Base-by-base conservation (phyloP, 2,888 invertebrate species). In the Catocala fraxini region DNA sequence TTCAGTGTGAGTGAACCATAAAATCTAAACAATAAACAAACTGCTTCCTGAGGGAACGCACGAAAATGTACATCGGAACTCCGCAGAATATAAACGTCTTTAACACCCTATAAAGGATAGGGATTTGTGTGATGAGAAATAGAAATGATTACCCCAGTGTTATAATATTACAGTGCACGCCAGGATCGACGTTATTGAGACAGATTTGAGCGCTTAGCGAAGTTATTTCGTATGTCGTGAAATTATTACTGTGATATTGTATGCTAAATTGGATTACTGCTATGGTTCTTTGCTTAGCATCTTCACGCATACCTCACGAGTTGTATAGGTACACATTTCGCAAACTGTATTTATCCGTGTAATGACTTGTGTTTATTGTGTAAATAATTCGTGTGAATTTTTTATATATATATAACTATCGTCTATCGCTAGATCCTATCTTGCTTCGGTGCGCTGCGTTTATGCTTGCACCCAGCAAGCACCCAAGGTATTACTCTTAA, bases 11-110 rank as follows among this genome's bases (percentile, higher is more conserved):
- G 75, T 80, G 79, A 74, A 80, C 81, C 78, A 79, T 82, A 81
- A 86, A 85, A 89, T 84, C 83, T 84, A 85, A 88, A 87, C 83
- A 87, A 89, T 89, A 91, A 90, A 90, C 87, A 90, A 85, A 85
- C 87, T 73, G 89, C 84, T 89, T 90, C 86, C 88, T 83, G 70
- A 70, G 71, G 71, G 70, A 51, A 58, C 41, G 45, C 25, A 57
- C 39, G 57, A 79, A 81, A 86, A 87, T 83, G 82, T 80, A 76
- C 76, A 79, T 75, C 70, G 76, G 69, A 75, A 54, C 57, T 82
- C 69, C 74, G 70, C 77, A 80, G 60, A 62, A 69, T 64, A 77
- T 68, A 68, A 77, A 75, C 68, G 68, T 63, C 61, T 68, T 59
- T 59, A 52, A 66, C 65, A 56, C 63, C 65, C 60, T 65, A 60